phyloP scores from a whole-genome alignment of 2,113 vertebrate species.

The Amphiprion ocellaris region DNA sequence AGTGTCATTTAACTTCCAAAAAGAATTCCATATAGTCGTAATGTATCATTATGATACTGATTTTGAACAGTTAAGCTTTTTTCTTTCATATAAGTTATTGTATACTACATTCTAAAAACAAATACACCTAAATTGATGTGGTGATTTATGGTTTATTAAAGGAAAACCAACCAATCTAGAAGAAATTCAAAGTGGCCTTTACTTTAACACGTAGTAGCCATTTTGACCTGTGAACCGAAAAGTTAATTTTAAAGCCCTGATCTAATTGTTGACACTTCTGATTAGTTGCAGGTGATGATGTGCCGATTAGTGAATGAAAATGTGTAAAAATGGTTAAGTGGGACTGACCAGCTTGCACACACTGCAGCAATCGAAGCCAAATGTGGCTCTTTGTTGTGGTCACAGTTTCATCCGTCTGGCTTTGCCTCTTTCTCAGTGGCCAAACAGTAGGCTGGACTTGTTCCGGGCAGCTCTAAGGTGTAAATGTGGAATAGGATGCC shows the following conservation, averaged over 20 bases:
- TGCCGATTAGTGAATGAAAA: conserved; percentile 21
- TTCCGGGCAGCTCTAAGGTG: conserved; percentile 18
- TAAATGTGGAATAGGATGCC: conserved; percentile 31
- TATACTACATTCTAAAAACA: no score
- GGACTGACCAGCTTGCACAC: conserved; percentile 1
- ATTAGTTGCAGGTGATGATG: conserved; percentile 51
- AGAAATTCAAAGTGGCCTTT: conserved; percentile 38
- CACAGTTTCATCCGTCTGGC: conserved; percentile 30
- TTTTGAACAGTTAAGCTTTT: no score
- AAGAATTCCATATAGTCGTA: no score
- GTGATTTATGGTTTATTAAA: background rate
- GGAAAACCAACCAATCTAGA: background rate
- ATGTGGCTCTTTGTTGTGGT: conserved; percentile 59
- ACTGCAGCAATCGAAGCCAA: conserved; percentile 54
- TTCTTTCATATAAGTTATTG: background rate
- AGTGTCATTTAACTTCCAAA: no score
- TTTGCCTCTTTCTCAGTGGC: conserved; percentile 11
- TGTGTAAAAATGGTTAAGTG: conserved; percentile 25
- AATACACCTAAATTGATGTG: background rate
- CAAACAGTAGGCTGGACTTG: background rate
- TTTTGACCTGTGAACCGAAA: conserved; percentile 47
- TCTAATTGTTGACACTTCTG: conserved; percentile 33
- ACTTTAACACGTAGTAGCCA: conserved; percentile 27
- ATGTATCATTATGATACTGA: no score
- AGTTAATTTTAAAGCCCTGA: conserved; percentile 17